Conservation (phyloP, 2,113 vertebrate species). For the Heteronetta atricapilla region DNA sequence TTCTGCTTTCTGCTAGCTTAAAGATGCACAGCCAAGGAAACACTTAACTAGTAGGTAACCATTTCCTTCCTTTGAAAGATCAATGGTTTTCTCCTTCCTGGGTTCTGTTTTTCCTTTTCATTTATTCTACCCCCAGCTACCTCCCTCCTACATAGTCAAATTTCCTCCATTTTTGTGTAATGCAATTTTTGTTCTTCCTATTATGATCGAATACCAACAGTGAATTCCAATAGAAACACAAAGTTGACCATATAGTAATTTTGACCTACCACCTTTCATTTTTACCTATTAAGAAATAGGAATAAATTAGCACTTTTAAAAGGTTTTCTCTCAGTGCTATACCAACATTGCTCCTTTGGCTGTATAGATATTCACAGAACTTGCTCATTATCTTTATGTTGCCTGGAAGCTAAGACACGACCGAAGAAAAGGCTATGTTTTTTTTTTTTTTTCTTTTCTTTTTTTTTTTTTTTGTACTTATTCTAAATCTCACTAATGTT, state of each 20-base stretch:
- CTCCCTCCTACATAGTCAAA: not conserved
- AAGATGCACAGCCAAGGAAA: not conserved
- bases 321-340: not conserved
- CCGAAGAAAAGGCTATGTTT: not conserved
- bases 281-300: not conserved
- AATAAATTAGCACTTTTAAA: not conserved
- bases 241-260: not conserved
- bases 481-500: slow-evolving; percentile 10
- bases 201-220: not conserved
- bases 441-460: not conserved
- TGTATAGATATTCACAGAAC: not conserved
- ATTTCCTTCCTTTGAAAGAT: not conserved
- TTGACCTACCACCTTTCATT: not conserved
- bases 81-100: not conserved
- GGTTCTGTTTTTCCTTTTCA: not conserved
- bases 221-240: not conserved
- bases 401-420: not conserved
- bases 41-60: not conserved
- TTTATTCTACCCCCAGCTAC: not conserved
- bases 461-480: no score
- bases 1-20: not conserved
- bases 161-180: not conserved
- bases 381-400: slow-evolving; percentile 24
- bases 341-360: not conserved
- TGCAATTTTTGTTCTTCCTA: not conserved